Evolutionary conservation across 2,888 invertebrate genomes (phyloP), one percentile per base, ranked within the genome.

Genomic region (Campaea margaritaria): DNA sequence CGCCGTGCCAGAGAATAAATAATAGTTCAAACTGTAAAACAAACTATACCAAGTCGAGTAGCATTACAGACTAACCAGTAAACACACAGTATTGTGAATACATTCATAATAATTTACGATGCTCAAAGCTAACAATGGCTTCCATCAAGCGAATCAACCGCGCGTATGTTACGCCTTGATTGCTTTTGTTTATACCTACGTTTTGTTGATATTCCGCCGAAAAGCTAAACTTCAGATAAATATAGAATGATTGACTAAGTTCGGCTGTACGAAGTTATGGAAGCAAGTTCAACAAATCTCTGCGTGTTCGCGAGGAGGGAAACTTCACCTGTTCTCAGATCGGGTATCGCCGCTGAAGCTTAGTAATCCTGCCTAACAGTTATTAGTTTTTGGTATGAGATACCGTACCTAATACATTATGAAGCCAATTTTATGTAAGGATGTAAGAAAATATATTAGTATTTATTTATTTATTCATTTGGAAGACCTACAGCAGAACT

Each of bases 241-340:
- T 66, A 66, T 67, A 72, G 69, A 67, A 68, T 62, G 60, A 67
- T 64, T 67, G 66, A 64, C 62, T 63, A 53, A 64, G 52, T 67
- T 60, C 36, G 34, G 15, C 34, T 50, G 50, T 51, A 28, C 50
- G 54, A 60, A 65, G 55, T 64, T 62, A 58, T 46, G 42, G 28
- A 42, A 43, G 49, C 41, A 58, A 62, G 55, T 56, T 63, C 56
- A 60, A 63, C 55, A 60, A 60, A 55, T 55, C 60, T 50, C 9
- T 16, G 36, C 15, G 28, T 49, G 43, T 45, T 47, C 42, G 45
- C 15, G 43, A 46, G 44, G 10, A 38, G 34, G 7, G 43, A 60
- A 59, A 60, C 60, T 60, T 55, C 31, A 14, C 38, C 50, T 45
- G 44, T 27, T 48, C 39, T 42, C 46, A 13, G 47, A 38, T 38